Evolutionary conservation across 2,888 invertebrate species (phyloP), one percentile per base, ranked within the genome.

Genomic region (Orthosia gracilis): DNA sequence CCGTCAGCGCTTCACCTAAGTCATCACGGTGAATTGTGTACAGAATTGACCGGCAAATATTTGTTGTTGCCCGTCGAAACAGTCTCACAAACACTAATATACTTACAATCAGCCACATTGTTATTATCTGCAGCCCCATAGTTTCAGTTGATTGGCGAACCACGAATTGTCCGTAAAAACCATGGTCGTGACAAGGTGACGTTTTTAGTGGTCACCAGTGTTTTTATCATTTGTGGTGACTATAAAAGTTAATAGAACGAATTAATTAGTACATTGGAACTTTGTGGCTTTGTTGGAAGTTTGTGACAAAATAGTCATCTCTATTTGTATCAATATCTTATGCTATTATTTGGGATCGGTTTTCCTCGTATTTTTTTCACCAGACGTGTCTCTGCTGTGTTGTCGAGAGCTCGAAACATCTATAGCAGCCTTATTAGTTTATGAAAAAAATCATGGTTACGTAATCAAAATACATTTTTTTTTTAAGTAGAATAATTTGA

Each of bases 101-200:
- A 4, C 21, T 40, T 0, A 52, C 54, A 69, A 64, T 31, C 13
- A 57, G 21, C 15, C 11, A 21, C 61, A 68, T 76, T 73, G 57
- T 74, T 67, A 74, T 63, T 64, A 74, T 63, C 59, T 52, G 13
- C 18, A 58, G 40, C 57, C 45, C 63, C 61, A 76, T 74, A 75
- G 76, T 76, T 70, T 84, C 75, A 79, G 76, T 62, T 85, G 69
- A 72, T 78, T 76, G 68, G 21, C 49, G 50, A 62, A 74, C 70
- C 74, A 76, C 73, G 69, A 58, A 73, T 49, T 2, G 31, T 61
- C 2, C 50, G 68, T 52, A 87, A 87, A 86, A 87, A 87, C 87
- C 84, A 87, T 72, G 87, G 84, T 58, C 87, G 65, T 3, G 17
- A 5, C 84, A 78, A 87, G 87, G 87, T 64, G 65, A 78, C 45